phyloP scores from a whole-genome alignment of 2,888 invertebrate genomes.

The Steinernema scapterisci region DNA sequence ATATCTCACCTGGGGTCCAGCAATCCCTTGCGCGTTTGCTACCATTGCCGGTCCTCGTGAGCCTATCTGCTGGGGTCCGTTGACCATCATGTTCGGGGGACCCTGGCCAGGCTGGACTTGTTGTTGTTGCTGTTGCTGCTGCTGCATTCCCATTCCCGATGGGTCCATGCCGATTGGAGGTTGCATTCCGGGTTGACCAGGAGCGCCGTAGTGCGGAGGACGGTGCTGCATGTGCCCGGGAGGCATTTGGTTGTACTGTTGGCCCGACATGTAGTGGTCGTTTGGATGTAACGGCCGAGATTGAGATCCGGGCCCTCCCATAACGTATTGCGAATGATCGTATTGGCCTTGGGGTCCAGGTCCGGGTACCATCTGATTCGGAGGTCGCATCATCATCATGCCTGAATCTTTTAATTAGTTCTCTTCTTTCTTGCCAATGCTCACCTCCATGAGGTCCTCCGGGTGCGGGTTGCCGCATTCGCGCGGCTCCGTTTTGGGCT shows the following conservation, averaged over 20 bases:
- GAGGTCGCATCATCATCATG: conserved; percentile 11
- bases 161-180: neutral
- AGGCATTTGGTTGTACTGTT: neutral
- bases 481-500: neutral
- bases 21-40: neutral
- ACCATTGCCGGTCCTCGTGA: neutral
- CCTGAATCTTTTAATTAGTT: neutral
- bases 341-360: conserved; percentile 5
- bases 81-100: conserved; percentile 25
- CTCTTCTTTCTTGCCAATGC: too few relatives aligned
- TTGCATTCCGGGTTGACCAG: neutral
- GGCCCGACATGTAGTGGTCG: conserved; percentile 9
- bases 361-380: neutral
- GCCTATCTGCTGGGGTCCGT: conserved; percentile 4
- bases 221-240: neutral
- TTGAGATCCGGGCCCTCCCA: neutral
- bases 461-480: conserved; percentile 1
- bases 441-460: conserved; percentile 6
- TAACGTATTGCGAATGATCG: neutral
- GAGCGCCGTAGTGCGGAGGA: neutral
- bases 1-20: too few relatives aligned
- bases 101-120: conserved; percentile 18
- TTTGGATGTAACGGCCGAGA: neutral
- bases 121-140: too few relatives aligned
- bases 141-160: neutral